Evolutionary conservation across 2,888 invertebrate species (phyloP).

Genomic region (Acleris cristana): DNA sequence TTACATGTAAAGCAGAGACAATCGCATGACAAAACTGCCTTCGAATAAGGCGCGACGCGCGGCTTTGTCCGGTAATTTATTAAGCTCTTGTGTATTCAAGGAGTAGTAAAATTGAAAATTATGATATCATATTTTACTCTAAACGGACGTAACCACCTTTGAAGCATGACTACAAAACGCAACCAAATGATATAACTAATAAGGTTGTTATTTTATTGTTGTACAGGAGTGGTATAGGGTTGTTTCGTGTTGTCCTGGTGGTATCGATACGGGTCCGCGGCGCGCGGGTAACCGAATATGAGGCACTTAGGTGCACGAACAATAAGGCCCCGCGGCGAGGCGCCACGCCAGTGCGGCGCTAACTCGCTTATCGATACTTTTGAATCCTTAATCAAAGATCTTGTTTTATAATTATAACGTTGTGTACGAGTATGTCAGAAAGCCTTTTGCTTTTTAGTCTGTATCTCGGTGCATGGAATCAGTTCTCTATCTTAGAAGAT

Average conservation of each 20-base stretch:
- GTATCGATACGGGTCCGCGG: conserved; percentile 75
- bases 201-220: conserved; percentile 44
- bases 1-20: conserved; percentile 51
- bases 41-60: conserved; percentile 77
- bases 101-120: conserved; percentile 78
- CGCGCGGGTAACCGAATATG: conserved; percentile 80
- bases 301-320: conserved; percentile 78
- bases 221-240: conserved; percentile 46
- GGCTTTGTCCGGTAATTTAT: conserved; percentile 78
- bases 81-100: conserved; percentile 69
- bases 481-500: too few species aligned
- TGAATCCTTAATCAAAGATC: conserved; percentile 29
- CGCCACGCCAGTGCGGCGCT: conserved; percentile 64
- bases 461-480: too few species aligned
- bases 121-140: conserved; percentile 55
- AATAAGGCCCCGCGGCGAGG: conserved; percentile 78
- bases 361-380: conserved; percentile 42
- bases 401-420: too few species aligned
- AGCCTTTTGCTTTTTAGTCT: too few species aligned
- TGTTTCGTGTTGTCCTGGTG: conserved; percentile 45
- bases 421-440: too few species aligned
- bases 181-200: conserved; percentile 35
- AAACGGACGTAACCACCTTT: conserved; percentile 44
- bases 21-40: conserved; percentile 69
- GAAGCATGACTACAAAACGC: conserved; percentile 39